phyloP scores from a whole-genome alignment of 2,113 vertebrate species.

The Podarcis muralis region DNA sequence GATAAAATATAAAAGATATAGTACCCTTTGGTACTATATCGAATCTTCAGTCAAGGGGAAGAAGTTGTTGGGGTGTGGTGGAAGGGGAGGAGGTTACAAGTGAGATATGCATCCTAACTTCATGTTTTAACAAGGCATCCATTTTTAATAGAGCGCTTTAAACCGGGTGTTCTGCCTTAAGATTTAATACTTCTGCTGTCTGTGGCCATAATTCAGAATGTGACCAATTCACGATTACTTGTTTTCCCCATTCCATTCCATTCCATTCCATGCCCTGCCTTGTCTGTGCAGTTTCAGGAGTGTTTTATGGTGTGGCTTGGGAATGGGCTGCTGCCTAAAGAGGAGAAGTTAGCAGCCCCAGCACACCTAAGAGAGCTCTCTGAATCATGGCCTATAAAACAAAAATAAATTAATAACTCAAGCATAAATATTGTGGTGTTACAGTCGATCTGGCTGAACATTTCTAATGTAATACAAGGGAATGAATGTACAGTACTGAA shows the following conservation, averaged over 20 bases:
- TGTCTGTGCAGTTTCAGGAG: background rate
- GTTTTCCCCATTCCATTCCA: no score
- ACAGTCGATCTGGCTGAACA: background rate
- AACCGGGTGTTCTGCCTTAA: background rate
- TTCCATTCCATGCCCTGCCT: no score
- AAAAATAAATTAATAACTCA: background rate
- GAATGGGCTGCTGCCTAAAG: background rate
- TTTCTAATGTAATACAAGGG: background rate
- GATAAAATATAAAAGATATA: no score
- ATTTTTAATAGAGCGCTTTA: background rate
- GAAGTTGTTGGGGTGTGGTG: background rate
- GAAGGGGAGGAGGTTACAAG: background rate
- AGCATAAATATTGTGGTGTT: no score
- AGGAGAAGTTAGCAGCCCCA: background rate
- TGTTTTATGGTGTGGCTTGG: background rate
- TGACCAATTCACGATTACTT: background rate
- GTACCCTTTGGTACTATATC: background rate
- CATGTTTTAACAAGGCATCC: background rate
- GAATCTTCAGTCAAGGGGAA: background rate
- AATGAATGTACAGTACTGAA: conserved; percentile 30
- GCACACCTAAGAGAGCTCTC: background rate
- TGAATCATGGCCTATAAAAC: conserved; percentile 12
- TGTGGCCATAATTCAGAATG: background rate
- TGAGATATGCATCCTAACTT: background rate
- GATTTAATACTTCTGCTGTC: background rate